phyloP scores from a whole-genome alignment of 1,140 invertebrate genomes.

The Bombus waltoni region DNA sequence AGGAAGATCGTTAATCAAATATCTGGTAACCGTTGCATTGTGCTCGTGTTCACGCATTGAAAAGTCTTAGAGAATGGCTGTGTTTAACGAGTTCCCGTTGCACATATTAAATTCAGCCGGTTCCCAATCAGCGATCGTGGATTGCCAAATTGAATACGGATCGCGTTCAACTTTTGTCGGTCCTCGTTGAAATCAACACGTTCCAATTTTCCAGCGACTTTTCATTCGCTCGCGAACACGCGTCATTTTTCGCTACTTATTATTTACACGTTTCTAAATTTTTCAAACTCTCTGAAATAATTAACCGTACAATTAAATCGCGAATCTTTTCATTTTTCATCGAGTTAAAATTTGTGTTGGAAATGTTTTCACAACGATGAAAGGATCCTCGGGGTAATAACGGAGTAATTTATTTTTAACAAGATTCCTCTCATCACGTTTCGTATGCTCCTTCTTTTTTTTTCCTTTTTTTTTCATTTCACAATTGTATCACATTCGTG shows the following conservation, averaged over 20 bases:
- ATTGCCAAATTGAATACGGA: background rate
- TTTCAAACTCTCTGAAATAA: too few species aligned
- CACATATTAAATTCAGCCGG: background rate
- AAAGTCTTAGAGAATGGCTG: slow-evolving; percentile 15
- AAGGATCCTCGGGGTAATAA: background rate
- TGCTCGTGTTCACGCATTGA: slow-evolving; percentile 22
- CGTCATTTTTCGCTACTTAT: too few species aligned
- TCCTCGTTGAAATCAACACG: background rate
- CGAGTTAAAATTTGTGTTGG: background rate
- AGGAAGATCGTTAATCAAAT: slow-evolving; percentile 60
- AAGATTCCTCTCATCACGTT: background rate
- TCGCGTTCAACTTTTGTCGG: background rate
- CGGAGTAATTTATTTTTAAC: slow-evolving; percentile 1
- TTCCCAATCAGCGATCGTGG: too few species aligned
- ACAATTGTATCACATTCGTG: background rate
- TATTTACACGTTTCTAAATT: too few species aligned
- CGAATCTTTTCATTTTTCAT: too few species aligned
- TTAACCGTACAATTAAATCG: too few species aligned
- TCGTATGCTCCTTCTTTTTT: too few species aligned
- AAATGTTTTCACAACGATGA: background rate
- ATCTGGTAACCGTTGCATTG: slow-evolving; percentile 57
- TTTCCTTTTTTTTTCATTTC: too few species aligned
- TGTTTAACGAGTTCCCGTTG: slow-evolving; percentile 5
- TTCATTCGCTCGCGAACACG: too few species aligned
- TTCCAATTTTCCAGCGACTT: too few species aligned